Evolutionary conservation across 2,797 vertebrate genomes (phyloP).

Genomic region (Poeciliopsis presidionis): DNA sequence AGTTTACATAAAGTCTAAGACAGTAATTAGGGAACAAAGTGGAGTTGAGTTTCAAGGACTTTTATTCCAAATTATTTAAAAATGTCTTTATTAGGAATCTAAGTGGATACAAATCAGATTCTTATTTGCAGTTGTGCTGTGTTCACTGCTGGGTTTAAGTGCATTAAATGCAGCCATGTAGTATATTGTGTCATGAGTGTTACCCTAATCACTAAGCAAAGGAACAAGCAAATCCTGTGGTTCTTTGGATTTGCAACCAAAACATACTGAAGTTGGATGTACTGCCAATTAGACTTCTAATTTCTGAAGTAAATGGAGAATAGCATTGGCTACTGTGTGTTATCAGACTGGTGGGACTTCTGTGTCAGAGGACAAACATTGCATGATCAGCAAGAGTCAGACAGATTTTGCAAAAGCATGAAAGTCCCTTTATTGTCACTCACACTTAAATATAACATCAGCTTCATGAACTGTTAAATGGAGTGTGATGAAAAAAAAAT

Average conservation of each 20-base stretch:
- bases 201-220: not conserved
- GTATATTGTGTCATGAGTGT: not conserved
- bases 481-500: not conserved
- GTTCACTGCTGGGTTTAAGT: not conserved
- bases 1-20: not conserved
- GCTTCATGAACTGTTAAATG: conserved; percentile 35
- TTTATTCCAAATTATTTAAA: not conserved
- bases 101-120: not conserved
- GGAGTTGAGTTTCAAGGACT: not conserved
- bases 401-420: conserved; percentile 32
- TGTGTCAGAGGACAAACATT: conserved; percentile 30
- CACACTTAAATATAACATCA: conserved; percentile 35
- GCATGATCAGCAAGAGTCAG: conserved; percentile 38
- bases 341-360: conserved; percentile 2
- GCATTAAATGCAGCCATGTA: not conserved
- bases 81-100: not conserved
- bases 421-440: conserved; percentile 42
- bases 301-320: not conserved
- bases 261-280: not conserved
- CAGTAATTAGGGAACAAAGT: not conserved
- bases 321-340: not conserved
- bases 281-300: not conserved
- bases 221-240: not conserved
- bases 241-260: conserved; percentile 1
- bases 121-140: too few species aligned